Evolutionary conservation across 1,140 invertebrate genomes (phyloP).

Genomic region (Palaemon carinicauda): DNA sequence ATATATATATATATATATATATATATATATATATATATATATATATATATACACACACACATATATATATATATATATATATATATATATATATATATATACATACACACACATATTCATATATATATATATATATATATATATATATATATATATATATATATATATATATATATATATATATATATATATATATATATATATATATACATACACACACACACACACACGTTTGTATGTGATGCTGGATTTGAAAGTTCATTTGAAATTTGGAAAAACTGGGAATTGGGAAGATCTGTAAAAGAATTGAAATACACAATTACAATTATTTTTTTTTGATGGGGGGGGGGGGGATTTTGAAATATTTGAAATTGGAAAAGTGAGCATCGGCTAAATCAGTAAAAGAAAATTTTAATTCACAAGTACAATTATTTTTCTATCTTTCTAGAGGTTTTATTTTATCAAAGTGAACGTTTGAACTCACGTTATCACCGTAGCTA

Average conservation of each 20-base stretch:
- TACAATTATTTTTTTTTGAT: not conserved
- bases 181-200: constrained; percentile 2
- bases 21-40: not conserved
- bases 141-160: not conserved
- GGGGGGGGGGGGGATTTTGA: no score
- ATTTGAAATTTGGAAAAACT: no score
- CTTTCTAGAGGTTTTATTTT: no score
- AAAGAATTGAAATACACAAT: not conserved
- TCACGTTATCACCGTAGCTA: not conserved
- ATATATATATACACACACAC: not conserved
- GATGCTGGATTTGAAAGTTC: not conserved
- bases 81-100: not conserved
- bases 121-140: not conserved
- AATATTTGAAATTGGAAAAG: no score
- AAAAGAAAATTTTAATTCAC: no score
- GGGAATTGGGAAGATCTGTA: no score
- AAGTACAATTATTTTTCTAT: no score
- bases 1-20: not conserved
- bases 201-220: not conserved
- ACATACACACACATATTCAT: not conserved
- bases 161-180: not conserved
- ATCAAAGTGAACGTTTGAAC: no score
- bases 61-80: not conserved
- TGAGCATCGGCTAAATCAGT: no score
- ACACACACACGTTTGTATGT: not conserved